These are phyloP conservation scores for Cyphomyrus plagiostoma DNA, from an alignment of 2,113 vertebrate genomes.

Conservation along the genomic window DNA sequence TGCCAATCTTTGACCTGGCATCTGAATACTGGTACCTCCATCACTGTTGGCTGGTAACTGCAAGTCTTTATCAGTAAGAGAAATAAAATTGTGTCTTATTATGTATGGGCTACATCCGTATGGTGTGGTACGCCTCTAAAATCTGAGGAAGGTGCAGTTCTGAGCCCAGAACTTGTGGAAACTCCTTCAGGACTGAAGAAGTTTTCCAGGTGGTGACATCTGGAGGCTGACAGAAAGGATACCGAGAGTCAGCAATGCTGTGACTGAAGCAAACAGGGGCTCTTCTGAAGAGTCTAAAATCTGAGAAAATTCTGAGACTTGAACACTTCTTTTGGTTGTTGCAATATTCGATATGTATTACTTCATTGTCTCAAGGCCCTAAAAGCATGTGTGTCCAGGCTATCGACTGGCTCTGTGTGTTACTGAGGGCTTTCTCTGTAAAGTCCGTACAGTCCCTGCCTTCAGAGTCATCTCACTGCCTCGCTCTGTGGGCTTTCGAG, in stretches of 20 bases:
- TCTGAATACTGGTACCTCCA: conserved; percentile 51
- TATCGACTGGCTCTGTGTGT: conserved; percentile 18
- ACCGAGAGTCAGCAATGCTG: not conserved
- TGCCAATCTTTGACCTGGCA: conserved; percentile 16
- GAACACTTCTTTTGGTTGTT: not conserved
- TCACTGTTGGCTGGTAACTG: conserved; percentile 46
- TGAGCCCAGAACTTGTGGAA: not conserved
- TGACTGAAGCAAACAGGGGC: not conserved
- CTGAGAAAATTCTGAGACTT: not conserved
- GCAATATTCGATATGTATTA: not conserved
- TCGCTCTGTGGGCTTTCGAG: conserved; percentile 28
- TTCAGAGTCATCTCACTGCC: conserved; percentile 38
- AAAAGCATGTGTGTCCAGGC: not conserved
- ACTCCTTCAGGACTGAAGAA: not conserved
- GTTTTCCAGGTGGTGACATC: not conserved
- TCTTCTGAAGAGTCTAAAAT: not conserved
- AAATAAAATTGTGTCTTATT: conserved; percentile 39
- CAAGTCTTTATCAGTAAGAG: conserved; percentile 60
- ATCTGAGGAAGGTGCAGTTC: conserved; percentile 32
- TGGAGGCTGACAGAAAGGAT: not conserved
- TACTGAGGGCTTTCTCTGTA: conserved; percentile 49
- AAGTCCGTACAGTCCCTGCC: conserved; percentile 26
- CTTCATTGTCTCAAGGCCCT: not conserved
- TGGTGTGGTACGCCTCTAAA: conserved; percentile 44
- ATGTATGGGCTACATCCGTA: conserved; percentile 36